These are phyloP conservation scores for Triplophysa tibetana DNA, from an alignment of 2,113 vertebrate genomes.

Conservation along the genomic window DNA sequence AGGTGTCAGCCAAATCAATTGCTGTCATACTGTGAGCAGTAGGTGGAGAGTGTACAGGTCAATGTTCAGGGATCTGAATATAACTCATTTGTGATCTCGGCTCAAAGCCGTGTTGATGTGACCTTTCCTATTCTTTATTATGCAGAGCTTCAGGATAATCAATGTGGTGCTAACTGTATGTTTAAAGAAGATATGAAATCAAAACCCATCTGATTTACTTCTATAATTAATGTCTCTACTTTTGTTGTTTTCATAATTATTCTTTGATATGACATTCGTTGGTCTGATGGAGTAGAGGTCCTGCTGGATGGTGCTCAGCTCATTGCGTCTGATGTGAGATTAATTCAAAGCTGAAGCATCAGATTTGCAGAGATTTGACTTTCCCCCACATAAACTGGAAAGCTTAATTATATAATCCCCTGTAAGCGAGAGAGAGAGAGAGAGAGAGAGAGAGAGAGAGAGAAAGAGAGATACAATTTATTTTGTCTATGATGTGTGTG, in stretches of 20 bases:
- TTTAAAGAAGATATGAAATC: neutral
- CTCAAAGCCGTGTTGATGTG: neutral
- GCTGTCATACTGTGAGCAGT: slow-evolving; percentile 5
- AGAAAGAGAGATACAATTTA: too few relatives aligned
- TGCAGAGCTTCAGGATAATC: neutral
- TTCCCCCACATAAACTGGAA: neutral
- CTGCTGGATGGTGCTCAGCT: neutral
- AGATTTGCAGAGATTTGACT: slow-evolving; percentile 40
- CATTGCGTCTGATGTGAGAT: slow-evolving; percentile 2
- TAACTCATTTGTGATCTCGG: neutral
- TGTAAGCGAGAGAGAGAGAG: neutral
- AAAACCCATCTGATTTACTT: neutral
- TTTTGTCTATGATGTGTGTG: too few relatives aligned
- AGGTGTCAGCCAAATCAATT: slow-evolving; percentile 15
- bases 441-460: too few relatives aligned
- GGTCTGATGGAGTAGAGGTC: too few relatives aligned
- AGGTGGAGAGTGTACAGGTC: slow-evolving; percentile 57
- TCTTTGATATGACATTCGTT: too few relatives aligned
- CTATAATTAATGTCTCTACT: neutral
- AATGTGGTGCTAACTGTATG: too few relatives aligned
- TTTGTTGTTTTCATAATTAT: too few relatives aligned
- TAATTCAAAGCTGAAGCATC: slow-evolving; percentile 28
- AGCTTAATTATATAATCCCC: slow-evolving; percentile 28
- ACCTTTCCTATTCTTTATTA: neutral
- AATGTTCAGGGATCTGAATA: neutral